These are phyloP conservation scores for Tetropium fuscum DNA, from an alignment of 2,888 invertebrate species.

Conservation along the genomic window DNA sequence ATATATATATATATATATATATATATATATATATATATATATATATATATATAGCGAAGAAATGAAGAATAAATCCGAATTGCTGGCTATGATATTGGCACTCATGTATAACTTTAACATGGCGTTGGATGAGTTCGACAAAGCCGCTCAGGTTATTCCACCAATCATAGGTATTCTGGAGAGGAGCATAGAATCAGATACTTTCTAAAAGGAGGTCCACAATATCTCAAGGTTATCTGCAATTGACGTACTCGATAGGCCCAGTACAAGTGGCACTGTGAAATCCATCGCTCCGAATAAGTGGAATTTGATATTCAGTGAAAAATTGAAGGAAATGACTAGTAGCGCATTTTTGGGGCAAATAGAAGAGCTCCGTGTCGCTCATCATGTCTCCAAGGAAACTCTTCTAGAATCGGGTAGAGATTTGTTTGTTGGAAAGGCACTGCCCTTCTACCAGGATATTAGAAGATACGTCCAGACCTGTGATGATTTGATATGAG, in stretches of 20 bases:
- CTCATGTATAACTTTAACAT: neutral
- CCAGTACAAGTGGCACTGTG: neutral
- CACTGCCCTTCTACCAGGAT: slow-evolving; percentile 13
- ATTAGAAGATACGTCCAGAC: neutral
- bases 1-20: too few species aligned
- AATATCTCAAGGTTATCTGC: neutral
- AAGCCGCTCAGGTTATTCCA: neutral
- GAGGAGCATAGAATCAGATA: neutral
- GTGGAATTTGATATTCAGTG: neutral
- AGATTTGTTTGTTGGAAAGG: slow-evolving; percentile 16
- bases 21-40: too few species aligned
- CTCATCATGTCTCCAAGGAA: slow-evolving; percentile 10
- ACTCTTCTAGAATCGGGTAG: slow-evolving; percentile 2
- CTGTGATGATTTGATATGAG: slow-evolving; percentile 18
- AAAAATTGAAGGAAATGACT: neutral
- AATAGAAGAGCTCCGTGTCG: slow-evolving; percentile 7
- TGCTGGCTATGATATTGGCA: slow-evolving; percentile 2
- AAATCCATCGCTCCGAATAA: neutral
- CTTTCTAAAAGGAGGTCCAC: neutral
- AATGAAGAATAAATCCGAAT: neutral
- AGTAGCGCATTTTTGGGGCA: slow-evolving; percentile 2
- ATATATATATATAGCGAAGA: too few species aligned
- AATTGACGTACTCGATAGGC: neutral
- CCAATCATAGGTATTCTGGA: neutral
- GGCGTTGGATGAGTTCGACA: neutral